Percentiles rank a stretch among this genome's conserved stretches.
Evolutionary conservation across 2,113 vertebrate genomes (phyloP).

Genomic region (Lophius piscatorius): DNA sequence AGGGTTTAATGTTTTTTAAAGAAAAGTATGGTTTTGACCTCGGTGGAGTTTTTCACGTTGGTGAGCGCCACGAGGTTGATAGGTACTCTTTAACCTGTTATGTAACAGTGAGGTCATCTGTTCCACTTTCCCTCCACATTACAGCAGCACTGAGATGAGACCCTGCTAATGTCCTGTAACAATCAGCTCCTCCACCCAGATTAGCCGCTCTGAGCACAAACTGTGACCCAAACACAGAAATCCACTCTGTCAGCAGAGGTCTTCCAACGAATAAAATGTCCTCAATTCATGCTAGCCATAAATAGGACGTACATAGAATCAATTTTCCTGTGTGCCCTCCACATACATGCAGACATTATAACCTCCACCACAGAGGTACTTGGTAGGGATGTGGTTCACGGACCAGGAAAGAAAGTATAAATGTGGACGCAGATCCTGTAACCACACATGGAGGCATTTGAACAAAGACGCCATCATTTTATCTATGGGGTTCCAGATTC

Average conservation of each 20-base stretch:
- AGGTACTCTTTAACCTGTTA: constrained; percentile 9
- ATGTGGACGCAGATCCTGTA: constrained; percentile 16
- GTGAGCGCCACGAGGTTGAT: no score
- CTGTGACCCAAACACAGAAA: constrained; percentile 1
- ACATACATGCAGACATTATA: neutral
- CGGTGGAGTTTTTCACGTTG: no score
- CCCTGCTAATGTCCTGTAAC: constrained; percentile 60
- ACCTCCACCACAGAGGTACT: no score
- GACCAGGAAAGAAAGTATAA: no score
- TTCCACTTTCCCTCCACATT: constrained; percentile 32
- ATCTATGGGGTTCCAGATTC: no score
- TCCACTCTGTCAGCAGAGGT: constrained; percentile 1
- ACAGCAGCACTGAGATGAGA: constrained; percentile 45
- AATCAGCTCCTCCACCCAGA: constrained; percentile 35
- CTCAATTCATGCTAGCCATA: neutral
- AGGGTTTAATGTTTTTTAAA: no score
- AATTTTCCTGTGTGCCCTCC: constrained; percentile 2
- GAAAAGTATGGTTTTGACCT: no score
- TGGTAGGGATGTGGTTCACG: no score
- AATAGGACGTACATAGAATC: constrained; percentile 2
- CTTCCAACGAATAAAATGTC: constrained; percentile 21
- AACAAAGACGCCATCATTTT: neutral
- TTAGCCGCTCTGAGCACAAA: constrained; percentile 18
- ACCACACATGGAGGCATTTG: neutral
- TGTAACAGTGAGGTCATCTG: constrained; percentile 30